Conservation (phyloP, 2,888 invertebrate species). For the Hirtodrosophila duncani region DNA sequence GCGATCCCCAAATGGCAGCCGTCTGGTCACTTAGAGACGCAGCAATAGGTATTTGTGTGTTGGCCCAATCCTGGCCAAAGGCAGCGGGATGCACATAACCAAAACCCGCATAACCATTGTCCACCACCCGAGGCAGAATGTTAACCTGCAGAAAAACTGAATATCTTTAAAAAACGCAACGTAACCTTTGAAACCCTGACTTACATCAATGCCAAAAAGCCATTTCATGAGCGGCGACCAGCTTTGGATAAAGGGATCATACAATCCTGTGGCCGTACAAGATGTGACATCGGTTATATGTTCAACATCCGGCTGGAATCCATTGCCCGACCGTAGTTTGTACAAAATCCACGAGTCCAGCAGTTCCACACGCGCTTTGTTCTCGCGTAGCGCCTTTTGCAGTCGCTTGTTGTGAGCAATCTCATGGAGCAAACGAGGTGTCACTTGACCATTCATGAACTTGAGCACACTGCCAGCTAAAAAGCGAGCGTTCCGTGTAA, state of each 20-base stretch:
- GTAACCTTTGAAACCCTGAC: constrained; percentile 5
- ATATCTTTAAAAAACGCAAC: no score
- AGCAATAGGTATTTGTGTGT: constrained; percentile 83
- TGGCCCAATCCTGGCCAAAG: constrained; percentile 82
- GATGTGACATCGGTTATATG: constrained; percentile 94
- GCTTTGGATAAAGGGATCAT: constrained; percentile 91
- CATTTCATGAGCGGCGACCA: constrained; percentile 87
- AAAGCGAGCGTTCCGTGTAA: constrained; percentile 89
- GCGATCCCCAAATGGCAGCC: constrained; percentile 92
- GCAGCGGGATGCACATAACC: constrained; percentile 83
- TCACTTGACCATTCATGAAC: constrained; percentile 90
- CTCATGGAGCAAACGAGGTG: constrained; percentile 88
- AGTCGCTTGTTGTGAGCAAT: constrained; percentile 85
- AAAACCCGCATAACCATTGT: constrained; percentile 85
- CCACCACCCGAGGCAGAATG: constrained; percentile 89
- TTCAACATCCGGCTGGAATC: constrained; percentile 53
- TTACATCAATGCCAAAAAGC: constrained; percentile 83
- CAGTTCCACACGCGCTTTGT: constrained; percentile 89
- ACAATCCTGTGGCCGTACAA: constrained; percentile 94
- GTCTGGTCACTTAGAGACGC: constrained; percentile 83
- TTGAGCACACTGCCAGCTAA: constrained; percentile 90
- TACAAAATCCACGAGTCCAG: constrained; percentile 96
- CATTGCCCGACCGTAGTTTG: constrained; percentile 82
- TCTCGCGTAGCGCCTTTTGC: constrained; percentile 81
- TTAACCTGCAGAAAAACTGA: constrained; percentile 79